Percentiles rank a stretch among this genome's conserved stretches.
phyloP scores from a whole-genome alignment of 2,797 vertebrate genomes.

The Tympanoctomys barrerae region DNA sequence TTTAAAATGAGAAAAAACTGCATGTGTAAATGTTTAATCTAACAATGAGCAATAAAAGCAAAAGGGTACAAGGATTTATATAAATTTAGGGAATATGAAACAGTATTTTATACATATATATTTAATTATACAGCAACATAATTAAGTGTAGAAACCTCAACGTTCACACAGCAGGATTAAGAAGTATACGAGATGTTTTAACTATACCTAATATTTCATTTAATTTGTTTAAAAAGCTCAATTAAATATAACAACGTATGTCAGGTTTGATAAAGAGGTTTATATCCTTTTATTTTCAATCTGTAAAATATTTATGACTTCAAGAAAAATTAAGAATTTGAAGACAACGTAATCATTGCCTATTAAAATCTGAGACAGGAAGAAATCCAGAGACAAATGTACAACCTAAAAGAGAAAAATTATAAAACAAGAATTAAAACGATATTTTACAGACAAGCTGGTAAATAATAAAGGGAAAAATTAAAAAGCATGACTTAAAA shows the following conservation, averaged over 20 bases:
- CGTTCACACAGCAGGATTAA: not conserved
- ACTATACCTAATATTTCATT: not conserved
- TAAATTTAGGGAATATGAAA: not conserved
- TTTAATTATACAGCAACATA: not conserved
- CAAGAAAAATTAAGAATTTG: not conserved
- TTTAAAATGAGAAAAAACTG: not conserved
- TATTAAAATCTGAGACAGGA: slow-evolving; percentile 15
- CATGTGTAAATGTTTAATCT: not conserved
- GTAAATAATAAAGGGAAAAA: slow-evolving; percentile 28
- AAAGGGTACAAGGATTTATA: not conserved
- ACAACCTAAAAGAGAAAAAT: not conserved
- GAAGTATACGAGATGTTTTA: not conserved
- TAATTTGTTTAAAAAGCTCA: not conserved
- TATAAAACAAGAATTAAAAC: slow-evolving; percentile 47
- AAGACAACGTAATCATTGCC: not conserved
- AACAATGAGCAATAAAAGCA: slow-evolving; percentile 9
- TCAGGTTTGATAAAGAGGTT: not conserved
- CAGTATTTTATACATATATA: not conserved
- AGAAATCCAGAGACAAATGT: slow-evolving; percentile 19
- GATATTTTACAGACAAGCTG: slow-evolving; percentile 33
- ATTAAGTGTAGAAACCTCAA: not conserved
- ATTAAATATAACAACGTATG: not conserved
- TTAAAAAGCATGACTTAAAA: not conserved
- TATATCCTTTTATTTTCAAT: not conserved
- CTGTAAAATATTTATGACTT: slow-evolving; percentile 22